Base-by-base conservation (phyloP, 2,888 invertebrate species). In the Hartigia nigra region DNA sequence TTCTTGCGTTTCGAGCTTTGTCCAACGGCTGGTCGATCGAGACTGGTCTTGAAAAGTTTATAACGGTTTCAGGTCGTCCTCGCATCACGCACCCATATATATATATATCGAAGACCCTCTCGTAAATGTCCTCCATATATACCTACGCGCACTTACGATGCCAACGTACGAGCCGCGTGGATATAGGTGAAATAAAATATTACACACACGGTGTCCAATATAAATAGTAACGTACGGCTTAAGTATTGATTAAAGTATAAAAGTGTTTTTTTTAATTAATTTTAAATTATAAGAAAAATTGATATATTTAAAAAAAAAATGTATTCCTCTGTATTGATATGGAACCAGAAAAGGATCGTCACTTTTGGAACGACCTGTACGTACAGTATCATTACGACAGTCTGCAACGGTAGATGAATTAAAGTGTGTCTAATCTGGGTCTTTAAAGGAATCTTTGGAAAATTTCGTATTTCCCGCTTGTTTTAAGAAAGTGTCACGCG, bases 51-150 rank as follows among this genome's bases (percentile, higher is more conserved):
- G 87, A 88, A 86, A 88, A 85, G 87, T 87, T 82, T 83, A 85
- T 90, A 90, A 90, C 90, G 90, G 90, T 90, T 87, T 81, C 87
- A 84, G 85, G 86, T 87, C 86, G 86, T 88, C 87, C 86, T 87
- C 84, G 85, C 80, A 72, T 72, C 76, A 74, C 81, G 74, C 79
- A 76, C 77, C 77, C 74, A 77, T 74, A 70, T 78, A 79, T 39
- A 39, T 39, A 39, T 39, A 55, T 55, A 55, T 55, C 5, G 5
- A 55, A 23, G 55, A 55, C 55, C 23, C 55, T 55, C 55, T 55
- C 55, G 23, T 55, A 55, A 23, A 55, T 55, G 55, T 55, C 55
- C 55, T 55, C 55, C 55, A 55, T 23, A 9, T 55, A 55, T 23
- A 55, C 55, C 55, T 55, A 23, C 9, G 9, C 55, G 55, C 23